phyloP scores from a whole-genome alignment of 2,888 invertebrate genomes.

The Eugnorisma glareosa region DNA sequence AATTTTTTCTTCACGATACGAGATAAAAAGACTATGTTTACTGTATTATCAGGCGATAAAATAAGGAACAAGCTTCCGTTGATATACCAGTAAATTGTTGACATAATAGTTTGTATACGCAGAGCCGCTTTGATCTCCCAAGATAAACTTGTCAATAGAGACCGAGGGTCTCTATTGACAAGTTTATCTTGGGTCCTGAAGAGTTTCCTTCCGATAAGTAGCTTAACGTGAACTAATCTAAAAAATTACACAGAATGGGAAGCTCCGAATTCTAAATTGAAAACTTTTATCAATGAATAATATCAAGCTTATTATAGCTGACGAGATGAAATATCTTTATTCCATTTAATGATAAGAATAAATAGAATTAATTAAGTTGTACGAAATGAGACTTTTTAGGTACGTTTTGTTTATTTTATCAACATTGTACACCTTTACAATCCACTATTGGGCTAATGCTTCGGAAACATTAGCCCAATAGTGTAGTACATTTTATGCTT shows the following conservation, averaged over 20 bases:
- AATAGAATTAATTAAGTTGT: constrained; percentile 2
- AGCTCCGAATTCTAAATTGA: constrained; percentile 26
- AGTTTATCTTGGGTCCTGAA: too few relatives aligned
- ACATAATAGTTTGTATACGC: not conserved
- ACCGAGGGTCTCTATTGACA: too few relatives aligned
- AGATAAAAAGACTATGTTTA: not conserved
- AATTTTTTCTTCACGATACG: not conserved
- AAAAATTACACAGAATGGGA: constrained; percentile 4
- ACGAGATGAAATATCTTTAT: not conserved
- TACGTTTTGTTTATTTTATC: not conserved
- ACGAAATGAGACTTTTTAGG: not conserved
- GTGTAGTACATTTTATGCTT: not conserved
- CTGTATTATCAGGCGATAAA: not conserved
- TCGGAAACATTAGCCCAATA: too few relatives aligned
- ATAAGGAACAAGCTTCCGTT: not conserved
- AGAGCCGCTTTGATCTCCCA: not conserved
- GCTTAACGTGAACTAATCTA: constrained; percentile 35
- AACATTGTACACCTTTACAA: not conserved
- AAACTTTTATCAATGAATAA: constrained; percentile 49
- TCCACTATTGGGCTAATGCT: not conserved
- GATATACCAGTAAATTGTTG: not conserved
- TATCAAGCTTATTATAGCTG: constrained; percentile 21
- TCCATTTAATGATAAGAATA: not conserved
- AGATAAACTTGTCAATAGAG: constrained; percentile 10
- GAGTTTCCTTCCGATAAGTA: constrained; percentile 14